A percentile compares a stretch with the other conserved stretches of the same genome.
phyloP scores from a whole-genome alignment of 2,113 vertebrate species.

The Conger conger region DNA sequence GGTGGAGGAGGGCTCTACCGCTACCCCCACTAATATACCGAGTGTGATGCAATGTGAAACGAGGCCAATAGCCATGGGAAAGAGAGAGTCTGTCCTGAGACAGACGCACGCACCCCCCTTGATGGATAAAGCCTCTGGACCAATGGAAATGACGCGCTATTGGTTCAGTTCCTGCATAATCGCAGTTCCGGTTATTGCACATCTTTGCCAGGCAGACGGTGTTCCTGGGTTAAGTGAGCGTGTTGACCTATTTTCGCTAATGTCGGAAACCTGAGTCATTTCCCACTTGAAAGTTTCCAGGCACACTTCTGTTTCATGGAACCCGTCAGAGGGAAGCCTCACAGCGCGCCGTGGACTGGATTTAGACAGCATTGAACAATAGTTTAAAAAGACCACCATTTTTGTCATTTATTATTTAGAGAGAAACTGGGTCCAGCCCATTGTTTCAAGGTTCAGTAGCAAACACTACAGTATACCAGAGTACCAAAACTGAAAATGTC shows the following conservation, averaged over 20 bases:
- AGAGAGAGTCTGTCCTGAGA: not conserved
- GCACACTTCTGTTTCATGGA: not conserved
- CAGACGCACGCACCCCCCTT: not conserved
- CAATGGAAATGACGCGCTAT: not conserved
- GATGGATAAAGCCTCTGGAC: not conserved
- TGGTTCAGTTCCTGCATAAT: slow-evolving; percentile 15
- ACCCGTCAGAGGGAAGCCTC: not conserved
- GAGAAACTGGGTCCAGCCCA: no score
- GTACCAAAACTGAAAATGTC: no score
- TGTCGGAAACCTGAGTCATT: not conserved
- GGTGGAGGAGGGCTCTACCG: not conserved
- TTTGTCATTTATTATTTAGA: not conserved
- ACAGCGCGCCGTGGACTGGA: not conserved
- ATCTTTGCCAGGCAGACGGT: not conserved
- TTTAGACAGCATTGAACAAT: not conserved
- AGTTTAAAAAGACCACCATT: not conserved
- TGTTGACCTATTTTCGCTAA: slow-evolving; percentile 22
- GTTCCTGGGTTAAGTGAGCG: not conserved
- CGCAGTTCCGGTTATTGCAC: not conserved
- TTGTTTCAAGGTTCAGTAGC: no score
- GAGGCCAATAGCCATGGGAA: not conserved
- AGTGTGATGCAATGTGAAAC: not conserved
- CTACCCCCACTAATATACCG: not conserved
- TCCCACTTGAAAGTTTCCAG: slow-evolving; percentile 4
- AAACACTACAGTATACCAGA: no score